phyloP scores from a whole-genome alignment of 37 sponge, comb jelly and placozoan species.

The Hexactinellida sp. region DNA sequence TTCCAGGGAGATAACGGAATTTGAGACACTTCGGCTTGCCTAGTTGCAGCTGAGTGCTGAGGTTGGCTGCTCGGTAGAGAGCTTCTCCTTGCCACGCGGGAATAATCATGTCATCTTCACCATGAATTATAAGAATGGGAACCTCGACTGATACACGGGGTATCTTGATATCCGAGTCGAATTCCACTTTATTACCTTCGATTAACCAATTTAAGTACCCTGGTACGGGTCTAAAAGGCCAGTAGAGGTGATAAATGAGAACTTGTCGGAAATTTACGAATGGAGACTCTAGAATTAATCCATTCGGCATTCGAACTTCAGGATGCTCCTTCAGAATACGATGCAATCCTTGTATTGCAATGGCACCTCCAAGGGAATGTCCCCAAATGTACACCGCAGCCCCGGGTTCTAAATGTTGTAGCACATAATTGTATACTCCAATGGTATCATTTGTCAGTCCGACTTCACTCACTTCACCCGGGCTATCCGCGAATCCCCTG shows the following conservation, averaged over 20 bases:
- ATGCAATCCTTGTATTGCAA: slow-evolving; percentile 32
- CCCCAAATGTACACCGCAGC: slow-evolving; percentile 63
- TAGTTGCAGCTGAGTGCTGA: background rate
- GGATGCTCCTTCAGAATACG: background rate
- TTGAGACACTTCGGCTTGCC: background rate
- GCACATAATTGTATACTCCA: background rate
- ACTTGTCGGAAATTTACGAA: slow-evolving; percentile 58
- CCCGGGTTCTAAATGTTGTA: slow-evolving; percentile 25
- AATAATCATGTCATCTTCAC: slow-evolving; percentile 34
- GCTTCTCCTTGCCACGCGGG: slow-evolving; percentile 23
- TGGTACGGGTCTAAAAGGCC: slow-evolving; percentile 25
- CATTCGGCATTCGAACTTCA: slow-evolving; percentile 17
- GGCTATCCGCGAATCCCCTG: slow-evolving; percentile 67
- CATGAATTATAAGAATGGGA: slow-evolving; percentile 54
- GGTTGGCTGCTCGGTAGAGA: background rate
- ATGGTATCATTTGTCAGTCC: slow-evolving; percentile 54
- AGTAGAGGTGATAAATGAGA: slow-evolving; percentile 34
- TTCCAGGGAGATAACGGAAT: background rate
- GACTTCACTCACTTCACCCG: slow-evolving; percentile 50
- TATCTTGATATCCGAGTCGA: slow-evolving; percentile 22
- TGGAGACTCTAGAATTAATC: slow-evolving; percentile 60
- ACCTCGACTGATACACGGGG: slow-evolving; percentile 22
- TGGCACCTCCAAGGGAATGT: slow-evolving; percentile 72
- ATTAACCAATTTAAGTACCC: slow-evolving; percentile 17
- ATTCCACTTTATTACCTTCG: background rate